Evolutionary conservation across 2,888 invertebrate species (phyloP).

Genomic region (Calameuta idolon): DNA sequence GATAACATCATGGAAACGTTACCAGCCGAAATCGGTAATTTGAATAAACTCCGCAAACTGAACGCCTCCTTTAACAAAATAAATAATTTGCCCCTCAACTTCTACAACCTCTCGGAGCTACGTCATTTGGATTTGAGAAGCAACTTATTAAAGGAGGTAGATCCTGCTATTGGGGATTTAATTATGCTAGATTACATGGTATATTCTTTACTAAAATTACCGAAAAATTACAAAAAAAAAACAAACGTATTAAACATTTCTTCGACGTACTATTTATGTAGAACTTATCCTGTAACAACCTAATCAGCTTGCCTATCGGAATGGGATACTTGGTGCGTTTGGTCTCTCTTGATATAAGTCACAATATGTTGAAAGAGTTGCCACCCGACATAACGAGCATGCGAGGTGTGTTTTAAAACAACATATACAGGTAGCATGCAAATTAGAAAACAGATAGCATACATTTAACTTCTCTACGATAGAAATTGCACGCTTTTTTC

Average conservation of each 20-base stretch:
- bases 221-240: slow-evolving; percentile 10
- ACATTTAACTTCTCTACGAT: neutral
- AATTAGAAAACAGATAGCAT: neutral
- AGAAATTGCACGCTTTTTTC: neutral
- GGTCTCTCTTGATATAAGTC: slow-evolving; percentile 78
- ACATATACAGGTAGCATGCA: neutral
- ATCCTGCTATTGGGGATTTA: slow-evolving; percentile 81
- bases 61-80: slow-evolving; percentile 80
- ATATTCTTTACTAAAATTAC: slow-evolving; percentile 32
- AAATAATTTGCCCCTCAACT: slow-evolving; percentile 72
- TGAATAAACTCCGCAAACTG: slow-evolving; percentile 76
- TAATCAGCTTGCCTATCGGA: slow-evolving; percentile 80
- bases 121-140: slow-evolving; percentile 79
- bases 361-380: slow-evolving; percentile 80
- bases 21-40: slow-evolving; percentile 79
- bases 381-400: slow-evolving; percentile 86
- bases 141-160: slow-evolving; percentile 77
- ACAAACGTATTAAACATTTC: slow-evolving; percentile 11
- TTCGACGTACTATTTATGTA: slow-evolving; percentile 57
- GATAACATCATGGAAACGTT: slow-evolving; percentile 82
- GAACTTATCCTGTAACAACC: slow-evolving; percentile 84
- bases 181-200: slow-evolving; percentile 83
- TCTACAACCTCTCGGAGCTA: slow-evolving; percentile 79
- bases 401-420: slow-evolving; percentile 73
- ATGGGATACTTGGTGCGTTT: slow-evolving; percentile 87